Evolutionary conservation across 2,113 vertebrate genomes (phyloP).

Genomic region (Cephalopholis sonnerati): DNA sequence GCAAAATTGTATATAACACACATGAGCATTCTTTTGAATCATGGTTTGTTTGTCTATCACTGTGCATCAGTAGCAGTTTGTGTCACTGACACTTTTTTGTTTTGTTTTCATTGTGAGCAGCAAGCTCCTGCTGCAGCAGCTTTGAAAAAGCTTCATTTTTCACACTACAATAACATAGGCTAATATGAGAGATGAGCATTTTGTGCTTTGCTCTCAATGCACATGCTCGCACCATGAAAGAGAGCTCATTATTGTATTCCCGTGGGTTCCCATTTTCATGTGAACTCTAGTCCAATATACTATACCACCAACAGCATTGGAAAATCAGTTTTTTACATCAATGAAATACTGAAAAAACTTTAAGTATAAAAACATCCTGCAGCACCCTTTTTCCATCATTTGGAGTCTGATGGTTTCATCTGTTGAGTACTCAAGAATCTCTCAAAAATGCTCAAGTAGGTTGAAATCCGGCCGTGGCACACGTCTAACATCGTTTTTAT

Average conservation of each 20-base stretch:
- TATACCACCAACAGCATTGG: background rate
- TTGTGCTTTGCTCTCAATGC: background rate
- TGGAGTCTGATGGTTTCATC: background rate
- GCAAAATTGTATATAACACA: background rate
- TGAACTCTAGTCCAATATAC: background rate
- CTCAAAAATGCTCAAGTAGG: constrained; percentile 8
- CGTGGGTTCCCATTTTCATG: constrained; percentile 4
- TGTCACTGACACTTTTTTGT: background rate
- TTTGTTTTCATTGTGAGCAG: background rate
- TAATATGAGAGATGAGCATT: background rate
- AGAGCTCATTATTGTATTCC: background rate
- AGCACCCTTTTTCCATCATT: background rate
- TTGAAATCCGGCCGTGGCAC: background rate
- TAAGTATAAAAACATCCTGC: background rate
- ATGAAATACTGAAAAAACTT: background rate
- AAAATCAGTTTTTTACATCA: background rate
- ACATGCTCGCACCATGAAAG: background rate
- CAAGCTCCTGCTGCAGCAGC: background rate
- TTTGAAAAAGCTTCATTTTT: background rate
- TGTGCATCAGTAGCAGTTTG: background rate
- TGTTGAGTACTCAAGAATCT: background rate
- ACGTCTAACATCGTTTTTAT: constrained; percentile 13
- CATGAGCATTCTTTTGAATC: background rate
- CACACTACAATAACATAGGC: background rate
- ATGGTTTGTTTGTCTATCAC: background rate